phyloP scores from a whole-genome alignment of 2,797 vertebrate species.

The Melanitta fusca region DNA sequence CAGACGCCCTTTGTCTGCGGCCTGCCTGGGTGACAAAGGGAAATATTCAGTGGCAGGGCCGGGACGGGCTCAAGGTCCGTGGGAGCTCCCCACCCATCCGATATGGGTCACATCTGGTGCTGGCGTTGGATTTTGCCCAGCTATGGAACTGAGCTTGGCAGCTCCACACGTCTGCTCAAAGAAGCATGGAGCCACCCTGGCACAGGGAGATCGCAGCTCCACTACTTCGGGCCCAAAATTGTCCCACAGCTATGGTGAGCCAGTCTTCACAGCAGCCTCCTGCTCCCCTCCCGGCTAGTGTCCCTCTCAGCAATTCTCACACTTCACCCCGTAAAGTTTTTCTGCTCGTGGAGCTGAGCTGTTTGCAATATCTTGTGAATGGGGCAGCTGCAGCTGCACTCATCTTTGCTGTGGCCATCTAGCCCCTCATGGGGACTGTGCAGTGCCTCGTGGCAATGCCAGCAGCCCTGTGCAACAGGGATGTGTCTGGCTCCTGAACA shows the following conservation, averaged over 20 bases:
- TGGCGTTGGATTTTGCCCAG: neutral
- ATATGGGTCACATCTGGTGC: neutral
- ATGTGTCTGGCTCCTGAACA: fast-evolving
- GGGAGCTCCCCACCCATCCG: neutral
- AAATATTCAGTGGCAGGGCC: neutral
- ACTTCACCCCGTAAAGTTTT: neutral
- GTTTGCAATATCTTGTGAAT: neutral
- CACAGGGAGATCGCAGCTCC: neutral
- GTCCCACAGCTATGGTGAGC: neutral
- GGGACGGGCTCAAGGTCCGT: neutral
- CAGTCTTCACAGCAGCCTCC: neutral
- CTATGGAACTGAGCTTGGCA: neutral
- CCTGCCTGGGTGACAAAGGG: slow-evolving; percentile 35
- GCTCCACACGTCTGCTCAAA: neutral
- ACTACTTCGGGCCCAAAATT: neutral
- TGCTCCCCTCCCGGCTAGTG: neutral
- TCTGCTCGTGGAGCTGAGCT: neutral
- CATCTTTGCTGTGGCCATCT: neutral
- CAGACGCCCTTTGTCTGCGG: slow-evolving; percentile 42
- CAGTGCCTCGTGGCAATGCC: neutral
- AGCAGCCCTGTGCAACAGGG: neutral
- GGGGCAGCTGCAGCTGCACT: neutral
- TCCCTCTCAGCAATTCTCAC: neutral
- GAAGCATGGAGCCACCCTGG: neutral
- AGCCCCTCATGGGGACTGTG: neutral